These are phyloP conservation scores for Aphis craccivora DNA, from an alignment of 1,140 invertebrate genomes.

Conservation along the genomic window DNA sequence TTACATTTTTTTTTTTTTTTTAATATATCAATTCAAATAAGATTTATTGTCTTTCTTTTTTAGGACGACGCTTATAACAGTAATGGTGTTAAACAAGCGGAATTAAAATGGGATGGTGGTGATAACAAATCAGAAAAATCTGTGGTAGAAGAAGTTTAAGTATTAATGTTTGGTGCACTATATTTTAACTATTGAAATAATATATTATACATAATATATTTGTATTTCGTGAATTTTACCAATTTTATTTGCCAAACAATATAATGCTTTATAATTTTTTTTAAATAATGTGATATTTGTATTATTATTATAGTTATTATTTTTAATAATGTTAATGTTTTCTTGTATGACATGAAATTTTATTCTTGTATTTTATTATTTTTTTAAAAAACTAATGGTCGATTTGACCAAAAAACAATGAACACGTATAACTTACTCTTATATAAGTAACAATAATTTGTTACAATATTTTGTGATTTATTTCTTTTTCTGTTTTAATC, in stretches of 20 bases:
- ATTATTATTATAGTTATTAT: constrained; percentile 44
- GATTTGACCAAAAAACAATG: constrained; percentile 7
- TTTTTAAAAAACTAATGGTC: background rate
- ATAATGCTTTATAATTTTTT: constrained; percentile 34
- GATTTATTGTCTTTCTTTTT: background rate
- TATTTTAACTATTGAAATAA: constrained; percentile 2
- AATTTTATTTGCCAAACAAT: constrained; percentile 36
- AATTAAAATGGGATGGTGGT: constrained; percentile 47
- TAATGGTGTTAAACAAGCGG: constrained; percentile 34
- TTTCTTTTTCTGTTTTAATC: background rate
- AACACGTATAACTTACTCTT: background rate
- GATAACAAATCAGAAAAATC: constrained; percentile 40
- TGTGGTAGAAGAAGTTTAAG: constrained; percentile 33
- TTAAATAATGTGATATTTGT: constrained; percentile 55
- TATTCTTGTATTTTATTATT: background rate
- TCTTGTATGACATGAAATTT: constrained; percentile 22
- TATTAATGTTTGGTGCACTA: background rate
- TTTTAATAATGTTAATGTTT: constrained; percentile 12
- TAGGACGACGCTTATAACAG: constrained; percentile 50
- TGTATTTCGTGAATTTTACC: constrained; percentile 29
- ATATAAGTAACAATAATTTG: constrained; percentile 54
- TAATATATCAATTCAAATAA: no score
- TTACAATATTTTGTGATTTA: constrained; percentile 53
- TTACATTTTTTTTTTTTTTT: no score
- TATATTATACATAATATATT: constrained; percentile 36